Evolutionary conservation across 1,140 invertebrate genomes (phyloP), one percentile per base, ranked within the genome.

Genomic region (Sinella curviseta): DNA sequence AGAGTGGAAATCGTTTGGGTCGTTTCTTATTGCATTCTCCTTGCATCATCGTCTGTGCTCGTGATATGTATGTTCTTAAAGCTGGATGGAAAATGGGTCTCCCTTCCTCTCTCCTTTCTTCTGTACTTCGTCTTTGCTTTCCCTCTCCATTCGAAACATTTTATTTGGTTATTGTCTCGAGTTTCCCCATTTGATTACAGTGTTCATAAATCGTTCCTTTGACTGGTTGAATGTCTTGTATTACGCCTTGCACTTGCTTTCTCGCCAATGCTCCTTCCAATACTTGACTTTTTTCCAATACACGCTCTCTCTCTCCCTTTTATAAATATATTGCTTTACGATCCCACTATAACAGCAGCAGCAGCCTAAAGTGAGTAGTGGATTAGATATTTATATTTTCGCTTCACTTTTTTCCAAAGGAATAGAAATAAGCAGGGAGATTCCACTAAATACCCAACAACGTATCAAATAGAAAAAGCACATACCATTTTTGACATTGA

Each of bases 171-270:
- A 60, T 60, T 31, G 65, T 70, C 65, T 70, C 65, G n/a, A 30
- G 31, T 70, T 70, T 70, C 65, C 65, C 65, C 65, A 70, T 70
- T 70, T 70, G 65, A 70, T 70, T 70, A 70, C 28, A 17, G 26
- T 70, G 65, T 33, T 70, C 65, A 70, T 70, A 70, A 70, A 70
- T 70, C 65, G 26, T 70, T 70, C 4, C 65, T 14, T 24, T 30
- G 65, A 70, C 31, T 70, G 8, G 26, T 14, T 33, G 26, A 30
- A 70, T 70, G 65, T 33, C 24, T 17, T 65, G 16, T 14, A 26
- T 65, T 65, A n/a, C 57, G 39, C 39, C n/a, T 60, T 17, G 57
- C 65, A 70, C 8, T 70, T 70, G 55, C 39, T 8, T 17, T 48
- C 39, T 48, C 39, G 4, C 39, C 17, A 48, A 17, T 48, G 39